Evolutionary conservation across 2,113 vertebrate species (phyloP), one percentile per base, ranked within the genome.

Genomic region (Piliocolobus tephrosceles): DNA sequence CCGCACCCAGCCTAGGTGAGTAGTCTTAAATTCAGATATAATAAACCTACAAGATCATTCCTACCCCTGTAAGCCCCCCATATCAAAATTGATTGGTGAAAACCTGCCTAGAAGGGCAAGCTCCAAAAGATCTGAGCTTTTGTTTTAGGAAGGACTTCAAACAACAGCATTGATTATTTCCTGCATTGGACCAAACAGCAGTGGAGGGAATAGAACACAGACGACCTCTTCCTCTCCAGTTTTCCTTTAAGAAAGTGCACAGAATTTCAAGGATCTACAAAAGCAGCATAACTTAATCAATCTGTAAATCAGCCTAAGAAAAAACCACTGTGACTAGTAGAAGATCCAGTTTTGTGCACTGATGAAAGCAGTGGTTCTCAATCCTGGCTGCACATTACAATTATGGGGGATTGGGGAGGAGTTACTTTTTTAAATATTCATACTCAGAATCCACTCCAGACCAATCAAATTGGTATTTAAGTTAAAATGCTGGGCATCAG

Each of bases 1-100:
- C 61, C 5, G 0, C 27, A 30, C 61, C 27, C 61, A 64, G 61
- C 61, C 27, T 64, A 64, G 61, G 32, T 85, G 11, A 72, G 22
- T 47, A 61, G 73, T 81, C 55, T 78, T 93, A 88, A 88, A 88
- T n/a, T 38, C 40, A 88, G 64, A 50, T 45, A 4, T 68, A 92
- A 66, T 88, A 75, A 91, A 97, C 85, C 57, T 50, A 43, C 1
- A 52, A 88, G 43, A 84, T 64, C n/a, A 79, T 0, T 6, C 23
- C 8, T 50, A 58, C 40, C 35, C 11, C 17, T 16, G 10, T n/a
- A 45, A 81, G n/a, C 3, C 17, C 25, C 43, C 22, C 14, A 82
- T 38, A 58, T 89, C 47, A 66, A 94, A 96, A 82, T 0, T 18
- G 14, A 82, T 25, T 40, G 8, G n/a, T 35, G 23, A 93, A 95